Base-by-base conservation (phyloP, 2,113 vertebrate genomes). In the Lathamus discolor region DNA sequence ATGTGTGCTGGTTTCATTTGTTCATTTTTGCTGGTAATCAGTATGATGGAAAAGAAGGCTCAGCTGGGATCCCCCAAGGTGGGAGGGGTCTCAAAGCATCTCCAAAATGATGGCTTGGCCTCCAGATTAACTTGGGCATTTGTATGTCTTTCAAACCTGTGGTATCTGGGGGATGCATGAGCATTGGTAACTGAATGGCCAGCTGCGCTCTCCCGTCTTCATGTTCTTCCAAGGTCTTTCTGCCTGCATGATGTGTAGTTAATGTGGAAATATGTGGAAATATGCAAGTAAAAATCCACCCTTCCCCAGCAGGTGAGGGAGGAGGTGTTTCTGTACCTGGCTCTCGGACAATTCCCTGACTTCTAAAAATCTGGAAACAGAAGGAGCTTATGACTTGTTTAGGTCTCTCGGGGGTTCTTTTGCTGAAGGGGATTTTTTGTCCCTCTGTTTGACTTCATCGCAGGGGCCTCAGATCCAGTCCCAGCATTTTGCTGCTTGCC, bases 141-240 rank as follows among this genome's bases (percentile, higher is more conserved):
- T 70, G 43, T 76, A 33, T 39, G 49, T 27, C 44, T 86, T 73
- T 64, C 54, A 77, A 1, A 72, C 24, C 23, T 72, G 17, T 14
- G 6, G 1, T 49, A 8, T 49, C 48, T 51, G 52, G 24, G 37
- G 0, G 1, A 46, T 51, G 17, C 13, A 2, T 5, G 41, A 29
- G 43, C 35, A 81, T 52, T 78, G 73, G 55, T 39, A 75, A 27
- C 46, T 49, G 48, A 16, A 12, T 62, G 39, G 27, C 19, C 16
- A 11, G 7, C 39, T 41, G 17, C 0, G 0, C 57, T 88, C 29
- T 77, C n/a, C 73, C 25, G 9, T 41, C 22, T 86, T 80, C 13
- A 15, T 35, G 5, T 87, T 72, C 76, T 80, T 83, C 51, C 11
- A 5, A 15, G 16, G 33, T 25, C 43, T 73, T 82, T 89, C 51